A percentile compares a stretch with the other conserved stretches of the same genome.
Conservation (phyloP, 2,113 vertebrate species). For the Calypte anna region DNA sequence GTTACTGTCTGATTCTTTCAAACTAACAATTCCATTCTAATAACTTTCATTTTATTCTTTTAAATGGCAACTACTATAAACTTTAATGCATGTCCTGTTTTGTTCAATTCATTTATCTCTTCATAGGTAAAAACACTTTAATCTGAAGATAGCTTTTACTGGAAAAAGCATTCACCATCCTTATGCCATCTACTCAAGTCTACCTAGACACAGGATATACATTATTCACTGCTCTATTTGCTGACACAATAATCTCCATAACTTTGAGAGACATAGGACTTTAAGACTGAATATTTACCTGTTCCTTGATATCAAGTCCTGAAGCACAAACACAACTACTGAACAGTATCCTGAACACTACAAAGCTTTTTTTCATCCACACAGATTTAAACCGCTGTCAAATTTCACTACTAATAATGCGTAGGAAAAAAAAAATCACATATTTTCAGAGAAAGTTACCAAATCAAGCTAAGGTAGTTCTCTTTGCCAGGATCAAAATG, state of each 20-base stretch:
- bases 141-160: neutral
- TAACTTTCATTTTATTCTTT: neutral
- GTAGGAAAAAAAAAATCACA: neutral
- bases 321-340: neutral
- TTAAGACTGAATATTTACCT: neutral
- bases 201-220: neutral
- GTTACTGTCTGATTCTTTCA: neutral
- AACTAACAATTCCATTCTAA: neutral
- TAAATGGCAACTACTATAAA: neutral
- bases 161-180: neutral
- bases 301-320: neutral
- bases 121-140: neutral
- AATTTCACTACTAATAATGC: neutral
- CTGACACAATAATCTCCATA: neutral
- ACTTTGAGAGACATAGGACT: neutral
- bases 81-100: neutral
- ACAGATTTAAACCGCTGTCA: neutral
- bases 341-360: neutral
- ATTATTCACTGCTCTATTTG: neutral
- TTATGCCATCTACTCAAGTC: neutral
- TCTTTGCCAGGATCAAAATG: neutral
- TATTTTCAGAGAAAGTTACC: neutral
- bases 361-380: neutral
- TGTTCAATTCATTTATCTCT: neutral
- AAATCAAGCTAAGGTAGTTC: neutral